Evolutionary conservation across 2,113 vertebrate genomes (phyloP).

Genomic region (Silurus asotus): DNA sequence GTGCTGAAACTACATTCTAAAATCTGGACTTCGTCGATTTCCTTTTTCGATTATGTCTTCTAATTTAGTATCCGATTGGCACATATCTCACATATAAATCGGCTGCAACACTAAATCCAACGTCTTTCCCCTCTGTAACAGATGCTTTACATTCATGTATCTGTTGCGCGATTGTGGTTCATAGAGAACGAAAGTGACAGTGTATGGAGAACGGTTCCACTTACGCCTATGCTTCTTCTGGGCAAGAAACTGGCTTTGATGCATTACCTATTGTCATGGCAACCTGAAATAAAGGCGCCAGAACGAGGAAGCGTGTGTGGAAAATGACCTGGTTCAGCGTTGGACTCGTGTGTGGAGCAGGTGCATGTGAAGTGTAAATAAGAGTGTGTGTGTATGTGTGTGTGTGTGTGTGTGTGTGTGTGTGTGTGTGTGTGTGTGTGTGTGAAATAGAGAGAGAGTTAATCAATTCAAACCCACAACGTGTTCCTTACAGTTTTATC

Average conservation of each 20-base stretch:
- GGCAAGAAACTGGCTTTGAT: slow-evolving; percentile 3
- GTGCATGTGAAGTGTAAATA: not conserved
- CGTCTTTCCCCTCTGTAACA: not conserved
- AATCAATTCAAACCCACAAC: not conserved
- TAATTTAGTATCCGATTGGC: too few relatives aligned
- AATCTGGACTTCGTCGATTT: too few relatives aligned
- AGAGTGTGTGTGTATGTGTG: not conserved
- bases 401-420: not conserved
- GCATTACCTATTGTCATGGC: slow-evolving; percentile 29
- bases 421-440: too few relatives aligned
- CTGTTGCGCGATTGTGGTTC: too few relatives aligned
- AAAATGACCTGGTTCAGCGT: not conserved
- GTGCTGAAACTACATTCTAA: not conserved
- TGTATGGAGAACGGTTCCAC: slow-evolving; percentile 6
- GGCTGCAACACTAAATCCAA: not conserved
- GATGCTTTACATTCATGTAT: too few relatives aligned
- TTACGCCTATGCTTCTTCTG: not conserved
- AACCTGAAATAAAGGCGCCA: slow-evolving; percentile 3
- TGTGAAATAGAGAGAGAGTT: not conserved
- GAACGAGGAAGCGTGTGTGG: not conserved
- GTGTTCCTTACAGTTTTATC: too few relatives aligned
- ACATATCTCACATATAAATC: not conserved
- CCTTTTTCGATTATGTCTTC: not conserved
- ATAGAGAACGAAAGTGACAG: not conserved
- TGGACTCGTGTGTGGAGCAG: not conserved